Base-by-base conservation (phyloP, 2,888 invertebrate genomes). In the Drosophila macrothrix region DNA sequence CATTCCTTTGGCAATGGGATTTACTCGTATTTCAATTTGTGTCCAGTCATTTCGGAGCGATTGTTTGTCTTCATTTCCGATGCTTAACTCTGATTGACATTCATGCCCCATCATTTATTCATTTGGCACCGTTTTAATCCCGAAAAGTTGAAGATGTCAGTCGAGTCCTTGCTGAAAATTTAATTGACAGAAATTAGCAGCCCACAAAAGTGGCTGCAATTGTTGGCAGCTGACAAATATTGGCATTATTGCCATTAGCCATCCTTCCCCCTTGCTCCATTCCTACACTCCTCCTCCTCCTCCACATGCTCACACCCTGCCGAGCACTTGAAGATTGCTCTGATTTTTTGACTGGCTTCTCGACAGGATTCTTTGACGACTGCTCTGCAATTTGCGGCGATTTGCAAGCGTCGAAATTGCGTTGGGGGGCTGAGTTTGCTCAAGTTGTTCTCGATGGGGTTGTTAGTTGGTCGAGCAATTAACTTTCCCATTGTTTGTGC, bases 71-170 rank as follows among this genome's bases (percentile, higher is more conserved):
- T 88, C 87, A 86, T 87, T 87, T 83, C 84, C 84, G 78, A 78
- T 73, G 87, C 82, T 78, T 82, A 90, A 82, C 82, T 76, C 82
- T 88, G 87, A 87, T 87, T 87, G 87, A 90, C 90, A 90, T 87
- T 90, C 90, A 88, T 90, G 86, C 78, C 63, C 78, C 84, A 87
- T 87, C 87, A 90, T 89, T 87, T 90, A 90, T 87, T 89, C 87
- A 87, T 83, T 89, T 68, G 73, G 71, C 81, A 66, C 66, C 68
- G 66, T 71, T 81, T 81, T 75, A 75, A 78, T 79, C 85, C 86
- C 53, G n/a, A 70, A 69, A 83, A 85, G 70, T 80, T 81, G 71
- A 53, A 67, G 71, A 67, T 61, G 54, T 55, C 64, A 74, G 58
- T 43, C 29, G 65, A 54, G 53, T 65, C 59, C 73, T 63, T 55